Conservation (phyloP, 2,113 vertebrate species). For the Amia ocellicauda region DNA sequence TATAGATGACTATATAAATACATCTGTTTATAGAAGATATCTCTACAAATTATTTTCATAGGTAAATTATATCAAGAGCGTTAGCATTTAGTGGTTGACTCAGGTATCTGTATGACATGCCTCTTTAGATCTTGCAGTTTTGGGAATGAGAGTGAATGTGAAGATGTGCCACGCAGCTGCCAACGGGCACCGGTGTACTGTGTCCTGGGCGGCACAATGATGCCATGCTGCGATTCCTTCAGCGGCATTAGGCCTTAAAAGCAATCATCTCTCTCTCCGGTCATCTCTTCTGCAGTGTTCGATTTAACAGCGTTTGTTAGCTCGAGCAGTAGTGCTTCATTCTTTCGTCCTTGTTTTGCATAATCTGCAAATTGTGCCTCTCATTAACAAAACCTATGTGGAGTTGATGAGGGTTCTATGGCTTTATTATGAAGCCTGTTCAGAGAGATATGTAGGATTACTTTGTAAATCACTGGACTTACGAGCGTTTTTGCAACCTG, state of each 20-base stretch:
- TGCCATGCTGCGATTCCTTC: neutral
- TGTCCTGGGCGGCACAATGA: neutral
- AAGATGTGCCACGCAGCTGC: too few relatives aligned
- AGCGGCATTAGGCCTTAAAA: neutral
- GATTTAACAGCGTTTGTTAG: too few relatives aligned
- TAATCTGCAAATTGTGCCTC: too few relatives aligned
- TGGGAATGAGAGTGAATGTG: too few relatives aligned
- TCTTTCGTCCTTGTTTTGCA: too few relatives aligned
- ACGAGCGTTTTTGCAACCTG: neutral
- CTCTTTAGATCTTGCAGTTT: neutral
- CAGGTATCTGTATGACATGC: slow-evolving; percentile 14
- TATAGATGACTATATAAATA: slow-evolving; percentile 1
- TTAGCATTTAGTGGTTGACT: slow-evolving; percentile 12
- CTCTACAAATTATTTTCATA: slow-evolving; percentile 21
- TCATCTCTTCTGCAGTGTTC: neutral
- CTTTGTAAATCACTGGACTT: neutral
- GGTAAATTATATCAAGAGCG: neutral
- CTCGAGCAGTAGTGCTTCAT: too few relatives aligned
- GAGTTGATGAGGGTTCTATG: neutral
- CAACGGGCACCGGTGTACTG: too few relatives aligned
- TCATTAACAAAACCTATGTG: neutral
- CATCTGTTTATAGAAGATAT: slow-evolving; percentile 3
- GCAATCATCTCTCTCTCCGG: neutral
- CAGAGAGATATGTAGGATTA: neutral
- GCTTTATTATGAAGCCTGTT: neutral